phyloP scores from a whole-genome alignment of 2,113 vertebrate genomes.

The Craseonycteris thonglongyai region DNA sequence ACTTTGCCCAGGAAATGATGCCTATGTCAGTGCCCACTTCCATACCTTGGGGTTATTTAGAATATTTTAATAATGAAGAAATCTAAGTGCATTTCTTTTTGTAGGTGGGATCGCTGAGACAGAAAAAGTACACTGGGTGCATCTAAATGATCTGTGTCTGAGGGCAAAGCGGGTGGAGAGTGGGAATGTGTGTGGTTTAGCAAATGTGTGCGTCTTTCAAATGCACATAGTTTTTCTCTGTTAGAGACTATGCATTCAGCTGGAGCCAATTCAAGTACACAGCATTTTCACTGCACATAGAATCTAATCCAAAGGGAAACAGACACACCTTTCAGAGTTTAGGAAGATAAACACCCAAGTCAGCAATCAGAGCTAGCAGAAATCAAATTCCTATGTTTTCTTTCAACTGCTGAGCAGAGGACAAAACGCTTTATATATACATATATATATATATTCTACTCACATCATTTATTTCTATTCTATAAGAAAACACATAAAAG shows the following conservation, averaged over 20 bases:
- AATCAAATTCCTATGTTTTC: constrained; percentile 29
- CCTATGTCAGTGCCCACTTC: not conserved
- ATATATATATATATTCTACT: too few species aligned
- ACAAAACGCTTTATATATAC: constrained; percentile 10
- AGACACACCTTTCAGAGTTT: not conserved
- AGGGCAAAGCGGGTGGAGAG: not conserved
- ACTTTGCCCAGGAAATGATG: not conserved
- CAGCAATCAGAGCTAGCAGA: not conserved
- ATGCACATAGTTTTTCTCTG: not conserved
- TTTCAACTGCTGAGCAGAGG: not conserved
- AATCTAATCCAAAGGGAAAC: not conserved
- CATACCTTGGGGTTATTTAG: not conserved
- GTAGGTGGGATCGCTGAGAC: constrained; percentile 29
- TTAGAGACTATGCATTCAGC: not conserved
- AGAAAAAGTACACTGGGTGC: constrained; percentile 30
- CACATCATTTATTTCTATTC: not conserved
- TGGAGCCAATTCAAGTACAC: not conserved
- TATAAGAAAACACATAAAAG: not conserved
- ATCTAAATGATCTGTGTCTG: not conserved
- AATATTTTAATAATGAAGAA: constrained; percentile 27
- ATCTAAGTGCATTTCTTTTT: constrained; percentile 18
- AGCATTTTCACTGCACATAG: not conserved
- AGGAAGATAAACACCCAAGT: not conserved
- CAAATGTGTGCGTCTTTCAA: not conserved
- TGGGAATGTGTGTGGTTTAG: not conserved